These are phyloP conservation scores for Cylloceria caligata DNA, from an alignment of 2,888 invertebrate species.

Conservation along the genomic window DNA sequence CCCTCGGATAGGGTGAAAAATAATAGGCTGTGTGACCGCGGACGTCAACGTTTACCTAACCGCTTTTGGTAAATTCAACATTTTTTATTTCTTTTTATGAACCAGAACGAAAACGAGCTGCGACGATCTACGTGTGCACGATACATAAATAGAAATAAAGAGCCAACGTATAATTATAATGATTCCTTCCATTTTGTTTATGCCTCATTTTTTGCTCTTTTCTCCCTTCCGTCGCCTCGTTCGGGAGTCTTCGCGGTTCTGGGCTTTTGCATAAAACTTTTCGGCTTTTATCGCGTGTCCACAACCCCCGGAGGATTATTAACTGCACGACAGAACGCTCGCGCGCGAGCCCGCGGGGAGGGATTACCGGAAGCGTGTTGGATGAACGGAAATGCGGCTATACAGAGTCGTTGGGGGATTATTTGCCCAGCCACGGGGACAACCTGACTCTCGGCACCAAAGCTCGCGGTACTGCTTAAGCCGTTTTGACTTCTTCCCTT, in stretches of 20 bases:
- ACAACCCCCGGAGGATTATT: constrained; percentile 75
- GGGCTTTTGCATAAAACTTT: constrained; percentile 54
- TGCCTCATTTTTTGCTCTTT: constrained; percentile 13
- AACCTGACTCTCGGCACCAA: constrained; percentile 46
- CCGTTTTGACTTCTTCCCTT: constrained; percentile 46
- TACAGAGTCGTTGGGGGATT: constrained; percentile 58
- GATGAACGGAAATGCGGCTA: constrained; percentile 72
- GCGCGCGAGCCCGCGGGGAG: constrained; percentile 63
- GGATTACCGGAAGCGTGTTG: constrained; percentile 76
- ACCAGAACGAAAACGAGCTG: constrained; percentile 20
- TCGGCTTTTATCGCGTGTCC: constrained; percentile 75
- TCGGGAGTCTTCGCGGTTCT: constrained; percentile 29
- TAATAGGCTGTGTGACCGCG: constrained; percentile 60
- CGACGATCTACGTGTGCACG: constrained; percentile 22
- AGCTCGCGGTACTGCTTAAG: constrained; percentile 45
- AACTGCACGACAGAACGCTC: constrained; percentile 72
- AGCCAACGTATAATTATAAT: constrained; percentile 61
- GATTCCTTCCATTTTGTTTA: constrained; percentile 59
- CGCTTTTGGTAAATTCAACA: constrained; percentile 65
- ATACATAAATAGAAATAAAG: constrained; percentile 28
- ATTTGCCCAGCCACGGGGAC: constrained; percentile 64
- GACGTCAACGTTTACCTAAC: constrained; percentile 61
- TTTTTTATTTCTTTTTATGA: constrained; percentile 42
- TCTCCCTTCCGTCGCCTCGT: constrained; percentile 1
- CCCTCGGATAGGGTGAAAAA: constrained; percentile 55